phyloP scores from a whole-genome alignment of 2,888 invertebrate genomes.

The Dusona sp. region DNA sequence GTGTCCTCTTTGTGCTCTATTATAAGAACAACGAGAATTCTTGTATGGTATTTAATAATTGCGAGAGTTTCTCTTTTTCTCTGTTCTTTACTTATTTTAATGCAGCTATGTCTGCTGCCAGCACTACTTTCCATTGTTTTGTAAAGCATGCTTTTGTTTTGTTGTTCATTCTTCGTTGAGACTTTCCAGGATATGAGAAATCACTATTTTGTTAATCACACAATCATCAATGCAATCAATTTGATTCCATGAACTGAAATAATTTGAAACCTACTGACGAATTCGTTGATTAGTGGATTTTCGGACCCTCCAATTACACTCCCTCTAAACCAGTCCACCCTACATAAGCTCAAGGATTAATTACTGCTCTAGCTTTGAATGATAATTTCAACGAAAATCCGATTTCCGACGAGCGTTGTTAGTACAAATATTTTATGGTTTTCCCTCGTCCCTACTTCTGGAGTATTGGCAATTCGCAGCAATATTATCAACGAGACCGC shows the following conservation, averaged over 20 bases:
- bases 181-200: not conserved
- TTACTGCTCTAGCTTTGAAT: slow-evolving; percentile 28
- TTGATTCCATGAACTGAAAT: not conserved
- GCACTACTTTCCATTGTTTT: slow-evolving; percentile 8
- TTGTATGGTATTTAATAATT: slow-evolving; percentile 20
- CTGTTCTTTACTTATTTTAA: not conserved
- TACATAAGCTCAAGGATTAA: slow-evolving; percentile 36
- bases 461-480: slow-evolving; percentile 20
- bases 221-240: not conserved
- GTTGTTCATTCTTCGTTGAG: not conserved
- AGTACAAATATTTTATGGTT: slow-evolving; percentile 28
- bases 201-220: not conserved
- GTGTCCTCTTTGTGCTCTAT: slow-evolving; percentile 10
- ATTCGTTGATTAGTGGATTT: slow-evolving; percentile 1
- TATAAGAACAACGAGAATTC: slow-evolving; percentile 28
- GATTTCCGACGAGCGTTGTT: slow-evolving; percentile 2
- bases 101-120: not conserved
- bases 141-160: not conserved
- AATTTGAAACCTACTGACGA: not conserved
- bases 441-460: slow-evolving; percentile 4
- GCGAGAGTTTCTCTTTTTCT: slow-evolving; percentile 5
- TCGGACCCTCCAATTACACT: slow-evolving; percentile 21
- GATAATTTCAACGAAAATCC: slow-evolving; percentile 39
- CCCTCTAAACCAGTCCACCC: not conserved
- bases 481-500: slow-evolving; percentile 29